These are phyloP conservation scores for Gastrophysa polygoni DNA, from an alignment of 2,888 invertebrate species.

Conservation along the genomic window DNA sequence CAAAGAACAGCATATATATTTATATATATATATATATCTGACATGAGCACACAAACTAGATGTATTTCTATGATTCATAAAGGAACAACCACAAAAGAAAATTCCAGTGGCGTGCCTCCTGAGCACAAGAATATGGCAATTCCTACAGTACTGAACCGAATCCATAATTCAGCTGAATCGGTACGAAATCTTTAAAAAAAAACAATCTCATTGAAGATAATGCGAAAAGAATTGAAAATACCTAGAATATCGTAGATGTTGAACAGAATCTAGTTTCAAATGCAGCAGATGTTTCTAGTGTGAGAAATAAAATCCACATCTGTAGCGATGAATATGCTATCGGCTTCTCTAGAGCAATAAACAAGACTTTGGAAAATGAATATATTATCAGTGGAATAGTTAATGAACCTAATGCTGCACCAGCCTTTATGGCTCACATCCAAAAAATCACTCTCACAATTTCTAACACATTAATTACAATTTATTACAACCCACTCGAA, in stretches of 20 bases:
- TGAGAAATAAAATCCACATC: too few species aligned
- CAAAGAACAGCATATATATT: too few species aligned
- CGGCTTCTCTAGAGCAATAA: not conserved
- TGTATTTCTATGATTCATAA: not conserved
- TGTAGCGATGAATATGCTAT: not conserved
- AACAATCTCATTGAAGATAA: not conserved
- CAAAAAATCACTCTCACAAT: too few species aligned
- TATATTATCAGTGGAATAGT: not conserved
- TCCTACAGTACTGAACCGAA: too few species aligned
- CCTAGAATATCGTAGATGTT: not conserved
- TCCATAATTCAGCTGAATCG: too few species aligned
- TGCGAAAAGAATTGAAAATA: not conserved
- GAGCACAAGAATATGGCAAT: not conserved
- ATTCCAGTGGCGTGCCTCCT: not conserved
- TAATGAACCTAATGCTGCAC: too few species aligned
- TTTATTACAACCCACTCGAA: too few species aligned
- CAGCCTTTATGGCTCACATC: too few species aligned
- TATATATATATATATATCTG: not conserved
- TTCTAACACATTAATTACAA: too few species aligned
- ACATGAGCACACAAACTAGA: not conserved
- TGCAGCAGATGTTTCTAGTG: not conserved
- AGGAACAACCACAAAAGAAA: not conserved
- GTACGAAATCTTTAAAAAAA: too few species aligned
- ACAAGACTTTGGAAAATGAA: not conserved
- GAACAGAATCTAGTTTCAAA: not conserved